Percentiles rank a stretch among this genome's conserved stretches.
These are phyloP conservation scores for Hippopotamyrus pictus DNA, from an alignment of 2,797 vertebrate species.

Conservation along the genomic window DNA sequence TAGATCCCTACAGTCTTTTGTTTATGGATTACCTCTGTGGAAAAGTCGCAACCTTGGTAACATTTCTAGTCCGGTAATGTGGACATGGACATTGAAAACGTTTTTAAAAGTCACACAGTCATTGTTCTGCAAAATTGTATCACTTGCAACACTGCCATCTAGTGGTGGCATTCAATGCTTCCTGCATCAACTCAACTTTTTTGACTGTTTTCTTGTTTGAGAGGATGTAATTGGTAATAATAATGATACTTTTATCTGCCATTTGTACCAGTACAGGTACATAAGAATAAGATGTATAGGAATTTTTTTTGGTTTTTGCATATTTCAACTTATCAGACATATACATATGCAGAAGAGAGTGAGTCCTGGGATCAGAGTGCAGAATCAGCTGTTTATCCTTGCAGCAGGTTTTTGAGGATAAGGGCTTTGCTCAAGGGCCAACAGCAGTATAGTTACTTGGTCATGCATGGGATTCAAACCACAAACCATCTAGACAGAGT, in stretches of 20 bases:
- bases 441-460: not conserved
- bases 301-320: not conserved
- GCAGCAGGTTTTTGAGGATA: not conserved
- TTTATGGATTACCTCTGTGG: not conserved
- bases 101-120: not conserved
- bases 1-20: not conserved
- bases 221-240: not conserved
- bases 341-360: not conserved
- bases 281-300: not conserved
- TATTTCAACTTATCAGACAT: not conserved
- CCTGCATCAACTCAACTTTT: not conserved
- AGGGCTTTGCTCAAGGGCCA: not conserved
- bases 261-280: not conserved
- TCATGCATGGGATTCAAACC: not conserved
- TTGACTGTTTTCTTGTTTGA: not conserved
- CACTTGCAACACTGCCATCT: conserved; percentile 17
- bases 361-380: not conserved
- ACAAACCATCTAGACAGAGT: not conserved
- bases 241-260: not conserved
- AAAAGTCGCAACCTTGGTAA: not conserved
- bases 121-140: not conserved
- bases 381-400: not conserved
- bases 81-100: not conserved
- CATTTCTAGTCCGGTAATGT: not conserved
- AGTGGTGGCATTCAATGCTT: not conserved